phyloP scores from a whole-genome alignment of 1,140 invertebrate species.

The Ceratina calcarata region DNA sequence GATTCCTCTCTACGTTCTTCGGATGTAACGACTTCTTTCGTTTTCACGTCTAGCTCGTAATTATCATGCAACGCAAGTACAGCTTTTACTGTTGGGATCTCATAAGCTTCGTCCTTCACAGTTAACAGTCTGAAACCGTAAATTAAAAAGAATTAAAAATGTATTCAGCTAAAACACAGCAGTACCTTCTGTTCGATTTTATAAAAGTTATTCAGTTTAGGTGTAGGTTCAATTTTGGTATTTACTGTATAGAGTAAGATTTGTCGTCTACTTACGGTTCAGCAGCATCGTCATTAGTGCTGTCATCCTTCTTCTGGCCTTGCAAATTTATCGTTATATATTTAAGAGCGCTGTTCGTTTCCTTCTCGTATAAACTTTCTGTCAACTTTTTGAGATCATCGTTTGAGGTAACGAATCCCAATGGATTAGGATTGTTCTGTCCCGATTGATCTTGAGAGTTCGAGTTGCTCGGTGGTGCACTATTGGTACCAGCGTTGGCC shows the following conservation, averaged over 20 bases:
- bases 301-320: slow-evolving; percentile 76
- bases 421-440: slow-evolving; percentile 64
- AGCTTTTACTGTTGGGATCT: slow-evolving; percentile 78
- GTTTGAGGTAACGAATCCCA: slow-evolving; percentile 72
- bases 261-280: slow-evolving; percentile 72
- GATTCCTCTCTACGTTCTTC: slow-evolving; percentile 82
- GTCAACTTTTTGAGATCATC: slow-evolving; percentile 76
- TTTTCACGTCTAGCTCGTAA: slow-evolving; percentile 79
- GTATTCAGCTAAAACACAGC: too few species aligned
- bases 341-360: slow-evolving; percentile 78
- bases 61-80: slow-evolving; percentile 78
- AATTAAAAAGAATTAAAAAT: too few species aligned
- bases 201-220: too few species aligned
- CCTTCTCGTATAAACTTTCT: slow-evolving; percentile 75
- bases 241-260: too few species aligned
- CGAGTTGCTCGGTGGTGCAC: slow-evolving; percentile 20
- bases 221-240: too few species aligned
- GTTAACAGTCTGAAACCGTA: slow-evolving; percentile 7
- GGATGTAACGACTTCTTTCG: slow-evolving; percentile 81
- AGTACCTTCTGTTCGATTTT: too few species aligned
- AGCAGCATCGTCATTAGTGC: slow-evolving; percentile 74
- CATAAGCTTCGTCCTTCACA: slow-evolving; percentile 73
- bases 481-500: slow-evolving; percentile 40
- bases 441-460: slow-evolving; percentile 47
- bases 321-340: slow-evolving; percentile 77